A percentile compares a stretch with the other conserved stretches of the same genome.
phyloP scores from a whole-genome alignment of 2,888 invertebrate genomes.

The Lochmaea capreae region DNA sequence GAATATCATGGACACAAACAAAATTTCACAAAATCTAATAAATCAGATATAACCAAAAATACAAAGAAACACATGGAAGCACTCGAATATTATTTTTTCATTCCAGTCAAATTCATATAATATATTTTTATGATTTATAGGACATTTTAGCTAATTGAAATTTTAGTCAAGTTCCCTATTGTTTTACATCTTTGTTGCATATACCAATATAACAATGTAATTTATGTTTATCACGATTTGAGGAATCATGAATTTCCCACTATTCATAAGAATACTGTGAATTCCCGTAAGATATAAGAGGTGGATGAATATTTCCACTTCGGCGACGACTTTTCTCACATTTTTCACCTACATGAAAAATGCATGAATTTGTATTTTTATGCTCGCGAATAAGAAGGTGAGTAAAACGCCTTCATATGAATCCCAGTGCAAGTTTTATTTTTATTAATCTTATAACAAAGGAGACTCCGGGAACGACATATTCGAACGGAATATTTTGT shows the following conservation, averaged over 20 bases:
- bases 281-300: constrained; percentile 1
- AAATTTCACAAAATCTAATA: too few relatives aligned
- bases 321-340: constrained; percentile 27
- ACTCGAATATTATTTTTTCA: too few relatives aligned
- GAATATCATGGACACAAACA: too few relatives aligned
- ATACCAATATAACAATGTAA: not conserved
- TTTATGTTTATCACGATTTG: not conserved
- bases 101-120: too few relatives aligned
- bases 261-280: not conserved
- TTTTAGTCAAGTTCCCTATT: too few relatives aligned
- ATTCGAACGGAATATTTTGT: not conserved
- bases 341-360: constrained; percentile 35
- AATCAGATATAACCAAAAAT: too few relatives aligned
- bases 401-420: constrained; percentile 8
- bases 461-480: not conserved
- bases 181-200: not conserved
- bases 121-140: too few relatives aligned
- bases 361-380: constrained; percentile 35
- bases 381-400: constrained; percentile 20
- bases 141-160: too few relatives aligned
- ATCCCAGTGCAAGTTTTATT: constrained; percentile 14
- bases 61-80: too few relatives aligned
- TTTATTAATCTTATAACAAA: constrained; percentile 11
- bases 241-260: not conserved
- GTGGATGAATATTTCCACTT: constrained; percentile 24